Base-by-base conservation (phyloP, 1,140 invertebrate species). In the Magallana gigas region DNA sequence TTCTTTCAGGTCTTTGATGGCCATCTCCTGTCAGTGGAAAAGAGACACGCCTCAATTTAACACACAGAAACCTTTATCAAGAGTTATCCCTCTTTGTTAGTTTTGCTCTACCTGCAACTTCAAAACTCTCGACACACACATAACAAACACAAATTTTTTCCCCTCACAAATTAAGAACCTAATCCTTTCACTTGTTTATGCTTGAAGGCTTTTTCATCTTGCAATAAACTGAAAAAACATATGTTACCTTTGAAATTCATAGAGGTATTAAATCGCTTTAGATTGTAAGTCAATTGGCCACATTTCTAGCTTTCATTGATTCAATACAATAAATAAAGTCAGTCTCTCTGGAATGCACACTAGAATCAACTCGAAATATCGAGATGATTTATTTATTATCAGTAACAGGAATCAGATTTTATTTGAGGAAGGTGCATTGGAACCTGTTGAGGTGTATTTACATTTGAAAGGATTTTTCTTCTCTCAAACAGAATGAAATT, bases 1-100 rank as follows among this genome's bases (percentile, higher is more conserved):
- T 85, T 89, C 88, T 87, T 93, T 93, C 85, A 95, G 82, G 58
- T 94, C 94, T n/a, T 92, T 91, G 29, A 92, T 18, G 8, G 91
- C 85, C 29, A 93, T 81, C 23, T 92, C 92, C 93, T 94, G 86
- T 64, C 91, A 89, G 59, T 11, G 36, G 9, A 76, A 48, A 48
- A 48, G 23, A 76, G 11, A 23, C 18, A 23, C 18, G 29, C 64
- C 29, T 18, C 11, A 8, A 23, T 23, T 23, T 23, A 23, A 23
- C 3, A 68, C 18, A 68, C 64, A 68, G 3, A 18, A 68, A 18
- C n/a, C 36, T 11, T 8, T 12, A 76, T 2, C 29, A 76, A 11
- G 68, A 76, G 68, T 76, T 76, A 76, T 12, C 36, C 68, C 68
- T 76, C 68, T 76, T 76, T 76, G 9, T 76, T 76, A 76, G 68